phyloP scores from a whole-genome alignment of 2,888 invertebrate genomes.

The Hydrotaea diabolus region DNA sequence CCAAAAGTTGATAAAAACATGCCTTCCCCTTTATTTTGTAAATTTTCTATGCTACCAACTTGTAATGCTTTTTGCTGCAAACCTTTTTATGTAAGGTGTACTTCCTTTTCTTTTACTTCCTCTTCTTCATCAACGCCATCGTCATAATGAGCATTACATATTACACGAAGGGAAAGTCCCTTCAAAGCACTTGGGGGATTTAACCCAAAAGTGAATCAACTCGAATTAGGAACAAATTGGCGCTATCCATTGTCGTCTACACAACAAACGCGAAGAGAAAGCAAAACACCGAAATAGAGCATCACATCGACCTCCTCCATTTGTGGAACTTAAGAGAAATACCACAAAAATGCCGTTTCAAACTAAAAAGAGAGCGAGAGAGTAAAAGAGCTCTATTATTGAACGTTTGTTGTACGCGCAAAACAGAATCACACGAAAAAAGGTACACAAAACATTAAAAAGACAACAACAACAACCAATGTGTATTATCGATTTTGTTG shows the following conservation, averaged over 20 bases:
- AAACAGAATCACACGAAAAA: no score
- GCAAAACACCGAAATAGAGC: not conserved
- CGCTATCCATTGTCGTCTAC: not conserved
- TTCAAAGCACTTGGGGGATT: not conserved
- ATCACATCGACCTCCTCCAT: not conserved
- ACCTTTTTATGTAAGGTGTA: slow-evolving; percentile 30
- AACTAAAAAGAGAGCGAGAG: not conserved
- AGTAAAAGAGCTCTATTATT: no score
- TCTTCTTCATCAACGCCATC: not conserved
- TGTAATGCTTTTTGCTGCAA: no score
- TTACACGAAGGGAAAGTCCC: slow-evolving; percentile 4
- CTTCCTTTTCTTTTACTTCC: not conserved
- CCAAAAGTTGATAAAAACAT: no score
- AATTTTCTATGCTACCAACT: no score
- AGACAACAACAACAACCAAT: not conserved
- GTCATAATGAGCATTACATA: not conserved
- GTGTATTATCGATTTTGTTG: slow-evolving; percentile 44
- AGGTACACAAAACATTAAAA: slow-evolving; percentile 32
- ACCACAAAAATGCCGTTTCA: not conserved
- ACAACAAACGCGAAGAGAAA: not conserved
- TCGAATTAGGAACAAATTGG: not conserved
- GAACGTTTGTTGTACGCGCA: not conserved
- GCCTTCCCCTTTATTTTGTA: no score
- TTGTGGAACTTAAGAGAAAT: slow-evolving; percentile 59
- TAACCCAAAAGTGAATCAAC: not conserved